Base-by-base conservation (phyloP, 1,140 invertebrate species). In the Cotesia glomerata region DNA sequence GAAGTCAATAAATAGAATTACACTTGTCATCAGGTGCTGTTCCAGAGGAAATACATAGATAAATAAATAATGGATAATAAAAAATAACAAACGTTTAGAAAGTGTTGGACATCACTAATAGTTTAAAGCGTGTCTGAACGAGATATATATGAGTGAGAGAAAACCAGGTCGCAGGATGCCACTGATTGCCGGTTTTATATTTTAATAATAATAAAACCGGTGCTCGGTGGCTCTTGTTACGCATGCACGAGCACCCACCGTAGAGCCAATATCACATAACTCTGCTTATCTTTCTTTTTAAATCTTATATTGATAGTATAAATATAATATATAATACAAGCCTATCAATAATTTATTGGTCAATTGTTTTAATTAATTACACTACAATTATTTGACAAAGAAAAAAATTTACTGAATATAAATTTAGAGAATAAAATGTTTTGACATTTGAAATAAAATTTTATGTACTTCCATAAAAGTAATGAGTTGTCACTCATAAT, bases 151-250 rank as follows among this genome's bases (percentile, higher is more conserved):
- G 66, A 66, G 61, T 56, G 56, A 69, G 68, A 71, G 52, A 59
- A 74, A 76, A 78, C 71, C 75, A 69, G 78, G 75, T 73, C 75
- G 76, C 78, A 81, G 80, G 80, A 81, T 81, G 80, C 76, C 56
- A 75, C 73, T 80, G 80, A 81, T 81, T 79, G 78, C 56, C 45
- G 65, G 77, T 36, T 39, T 76, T 78, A 70, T 72, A 45, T 69
- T 26, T 26, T 26, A 26, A 26, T 26, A 26, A 26, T 26, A 26
- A 26, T 26, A 26, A 63, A 52, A 71, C 63, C 45, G 61, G 18
- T 71, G 49, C 69, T 71, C 49, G 16, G 63, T 65, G 63, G 16
- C 36, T 65, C 67, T 36, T 63, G 59, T 54, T 71, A 71, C 36
- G 45, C 69, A 63, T 62, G 64, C 63, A 39, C 14, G 16, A 58